These are phyloP conservation scores for Bombus sylvicola DNA, from an alignment of 1,140 invertebrate genomes.

Conservation along the genomic window DNA sequence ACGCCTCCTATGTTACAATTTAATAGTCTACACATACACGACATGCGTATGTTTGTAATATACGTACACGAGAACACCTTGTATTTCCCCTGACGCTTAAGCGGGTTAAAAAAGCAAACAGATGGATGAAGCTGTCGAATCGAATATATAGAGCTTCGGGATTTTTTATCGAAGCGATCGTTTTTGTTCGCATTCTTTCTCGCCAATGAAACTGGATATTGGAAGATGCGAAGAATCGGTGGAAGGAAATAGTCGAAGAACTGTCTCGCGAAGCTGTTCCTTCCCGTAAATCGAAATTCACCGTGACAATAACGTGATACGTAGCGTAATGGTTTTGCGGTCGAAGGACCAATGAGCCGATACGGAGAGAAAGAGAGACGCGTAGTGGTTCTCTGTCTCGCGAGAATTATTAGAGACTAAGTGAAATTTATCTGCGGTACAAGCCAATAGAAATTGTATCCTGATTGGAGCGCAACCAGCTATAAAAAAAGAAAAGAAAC, in stretches of 20 bases:
- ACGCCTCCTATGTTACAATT: not conserved
- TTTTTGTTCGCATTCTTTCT: not conserved
- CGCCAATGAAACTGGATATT: not conserved
- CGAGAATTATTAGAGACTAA: not conserved
- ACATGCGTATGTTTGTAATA: too few relatives aligned
- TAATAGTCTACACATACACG: too few relatives aligned
- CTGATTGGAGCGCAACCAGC: not conserved
- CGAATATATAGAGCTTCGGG: not conserved
- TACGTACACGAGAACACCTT: not conserved
- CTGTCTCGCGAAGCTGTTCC: not conserved
- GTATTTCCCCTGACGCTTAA: not conserved
- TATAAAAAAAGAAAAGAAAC: not conserved
- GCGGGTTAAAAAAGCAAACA: constrained; percentile 10
- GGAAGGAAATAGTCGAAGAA: not conserved
- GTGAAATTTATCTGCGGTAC: constrained; percentile 4
- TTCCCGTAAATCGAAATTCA: not conserved
- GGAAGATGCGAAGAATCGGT: not conserved
- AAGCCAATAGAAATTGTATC: not conserved
- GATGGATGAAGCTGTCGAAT: not conserved
- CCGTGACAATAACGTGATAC: not conserved
- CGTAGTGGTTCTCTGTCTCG: not conserved
- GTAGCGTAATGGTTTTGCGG: constrained; percentile 19
- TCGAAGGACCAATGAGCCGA: not conserved
- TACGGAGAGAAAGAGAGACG: not conserved
- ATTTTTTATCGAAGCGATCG: not conserved